These are phyloP conservation scores for Rhamnusium bicolor DNA, from an alignment of 2,888 invertebrate genomes.

Conservation along the genomic window DNA sequence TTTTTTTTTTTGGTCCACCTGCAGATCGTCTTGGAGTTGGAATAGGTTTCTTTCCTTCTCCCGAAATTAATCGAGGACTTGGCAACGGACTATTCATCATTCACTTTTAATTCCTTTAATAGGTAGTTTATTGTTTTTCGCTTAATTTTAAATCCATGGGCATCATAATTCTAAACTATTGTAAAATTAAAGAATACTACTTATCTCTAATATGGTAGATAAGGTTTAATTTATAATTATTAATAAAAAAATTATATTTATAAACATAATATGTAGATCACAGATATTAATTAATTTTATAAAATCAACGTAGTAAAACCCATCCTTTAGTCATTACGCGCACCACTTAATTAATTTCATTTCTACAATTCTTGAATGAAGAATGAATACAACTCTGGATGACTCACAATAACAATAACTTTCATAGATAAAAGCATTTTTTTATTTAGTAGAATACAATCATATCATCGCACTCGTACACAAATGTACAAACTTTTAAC, in stretches of 20 bases:
- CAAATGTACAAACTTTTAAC: no score
- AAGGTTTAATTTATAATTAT: not conserved
- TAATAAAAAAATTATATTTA: not conserved
- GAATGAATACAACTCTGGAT: not conserved
- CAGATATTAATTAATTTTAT: not conserved
- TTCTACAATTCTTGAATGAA: no score
- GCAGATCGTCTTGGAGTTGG: slow-evolving; percentile 74
- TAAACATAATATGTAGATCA: not conserved
- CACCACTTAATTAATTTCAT: not conserved
- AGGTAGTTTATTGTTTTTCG: not conserved
- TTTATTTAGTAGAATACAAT: no score
- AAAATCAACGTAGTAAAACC: not conserved
- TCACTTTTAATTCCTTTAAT: not conserved
- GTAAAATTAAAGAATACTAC: not conserved
- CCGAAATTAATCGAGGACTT: slow-evolving; percentile 63
- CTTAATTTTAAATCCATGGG: no score
- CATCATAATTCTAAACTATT: no score
- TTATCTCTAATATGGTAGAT: not conserved
- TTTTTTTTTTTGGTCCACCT: slow-evolving; percentile 54
- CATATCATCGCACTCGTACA: no score
- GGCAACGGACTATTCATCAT: slow-evolving; percentile 62
- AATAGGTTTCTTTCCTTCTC: slow-evolving; percentile 71
- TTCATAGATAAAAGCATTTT: not conserved
- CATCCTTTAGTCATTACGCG: not conserved
- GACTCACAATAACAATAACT: not conserved